Evolutionary conservation across 2,888 invertebrate genomes (phyloP).

Genomic region (Entomobrya proxima): DNA sequence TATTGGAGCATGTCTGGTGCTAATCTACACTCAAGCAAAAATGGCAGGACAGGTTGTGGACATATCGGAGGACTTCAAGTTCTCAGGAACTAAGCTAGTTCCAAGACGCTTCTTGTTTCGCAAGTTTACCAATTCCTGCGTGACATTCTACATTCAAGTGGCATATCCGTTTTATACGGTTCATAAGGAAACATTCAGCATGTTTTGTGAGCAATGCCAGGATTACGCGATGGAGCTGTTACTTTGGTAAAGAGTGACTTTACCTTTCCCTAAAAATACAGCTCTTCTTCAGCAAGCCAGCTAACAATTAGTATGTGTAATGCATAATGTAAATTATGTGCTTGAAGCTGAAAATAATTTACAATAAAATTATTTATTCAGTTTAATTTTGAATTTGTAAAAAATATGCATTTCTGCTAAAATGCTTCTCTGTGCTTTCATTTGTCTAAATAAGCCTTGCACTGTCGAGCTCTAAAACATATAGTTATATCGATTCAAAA

Average conservation of each 20-base stretch:
- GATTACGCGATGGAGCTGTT: not conserved
- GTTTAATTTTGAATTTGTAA: too few relatives aligned
- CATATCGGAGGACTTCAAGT: not conserved
- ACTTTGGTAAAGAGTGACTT: not conserved
- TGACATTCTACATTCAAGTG: not conserved
- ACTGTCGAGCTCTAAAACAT: too few relatives aligned
- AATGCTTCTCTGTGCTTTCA: too few relatives aligned
- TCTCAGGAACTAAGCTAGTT: not conserved
- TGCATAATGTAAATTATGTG: too few relatives aligned
- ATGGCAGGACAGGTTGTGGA: not conserved
- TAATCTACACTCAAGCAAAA: not conserved
- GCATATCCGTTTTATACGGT: conserved; percentile 32
- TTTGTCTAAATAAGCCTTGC: too few relatives aligned
- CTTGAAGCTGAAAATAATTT: too few relatives aligned
- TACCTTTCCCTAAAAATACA: too few relatives aligned
- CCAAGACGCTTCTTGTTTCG: not conserved
- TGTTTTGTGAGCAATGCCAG: not conserved
- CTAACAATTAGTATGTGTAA: too few relatives aligned
- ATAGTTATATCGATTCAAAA: too few relatives aligned
- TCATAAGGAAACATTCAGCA: not conserved
- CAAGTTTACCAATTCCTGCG: not conserved
- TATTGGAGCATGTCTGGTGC: not conserved
- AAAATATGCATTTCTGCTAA: too few relatives aligned
- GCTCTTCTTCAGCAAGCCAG: too few relatives aligned
- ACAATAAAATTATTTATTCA: too few relatives aligned